Percentiles rank a stretch among this genome's conserved stretches.
Conservation (phyloP, 2,797 vertebrate species). For the Micropoecilia bifurca region DNA sequence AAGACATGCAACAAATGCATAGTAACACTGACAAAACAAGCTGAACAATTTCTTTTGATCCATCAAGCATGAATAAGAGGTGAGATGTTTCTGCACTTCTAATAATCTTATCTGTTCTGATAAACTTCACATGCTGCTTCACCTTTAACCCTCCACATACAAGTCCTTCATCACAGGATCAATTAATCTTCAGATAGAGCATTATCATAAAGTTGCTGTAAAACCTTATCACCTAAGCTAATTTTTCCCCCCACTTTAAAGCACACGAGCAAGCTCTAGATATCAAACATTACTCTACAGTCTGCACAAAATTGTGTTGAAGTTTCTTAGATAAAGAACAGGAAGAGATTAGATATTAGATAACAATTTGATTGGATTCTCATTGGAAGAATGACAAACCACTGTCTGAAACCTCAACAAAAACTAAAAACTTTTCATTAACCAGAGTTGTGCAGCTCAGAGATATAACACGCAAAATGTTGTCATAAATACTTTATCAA, state of each 20-base stretch:
- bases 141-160: constrained; percentile 65
- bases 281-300: constrained; percentile 28
- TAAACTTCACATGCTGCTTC: constrained; percentile 33
- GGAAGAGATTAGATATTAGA: neutral
- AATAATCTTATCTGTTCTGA: constrained; percentile 57
- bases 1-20: too few species aligned
- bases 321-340: constrained; percentile 21
- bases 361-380: constrained; percentile 16
- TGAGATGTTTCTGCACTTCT: neutral
- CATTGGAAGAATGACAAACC: constrained; percentile 4
- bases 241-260: neutral
- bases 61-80: neutral
- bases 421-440: constrained; percentile 13
- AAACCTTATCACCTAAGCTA: constrained; percentile 11
- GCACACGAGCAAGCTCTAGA: neutral
- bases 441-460: neutral
- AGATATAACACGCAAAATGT: neutral
- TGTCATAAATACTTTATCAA: neutral
- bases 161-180: neutral
- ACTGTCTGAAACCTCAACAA: neutral
- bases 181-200: neutral
- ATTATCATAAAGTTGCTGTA: neutral
- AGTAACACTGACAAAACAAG: too few species aligned
- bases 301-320: neutral
- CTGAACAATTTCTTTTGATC: neutral